phyloP scores from a whole-genome alignment of 2,797 vertebrate genomes.

The Natrix natrix region DNA sequence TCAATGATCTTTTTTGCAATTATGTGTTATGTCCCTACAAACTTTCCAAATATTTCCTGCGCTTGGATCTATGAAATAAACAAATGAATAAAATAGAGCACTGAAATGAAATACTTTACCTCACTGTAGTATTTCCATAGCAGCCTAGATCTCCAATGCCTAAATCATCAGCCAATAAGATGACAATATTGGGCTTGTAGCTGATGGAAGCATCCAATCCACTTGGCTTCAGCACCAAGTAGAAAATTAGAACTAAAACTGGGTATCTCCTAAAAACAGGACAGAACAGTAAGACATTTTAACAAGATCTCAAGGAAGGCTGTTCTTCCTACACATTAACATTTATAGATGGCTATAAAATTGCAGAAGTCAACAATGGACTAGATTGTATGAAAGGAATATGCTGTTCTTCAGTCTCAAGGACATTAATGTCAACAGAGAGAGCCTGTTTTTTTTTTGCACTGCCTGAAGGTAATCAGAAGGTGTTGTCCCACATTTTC shows the following conservation, averaged over 20 bases:
- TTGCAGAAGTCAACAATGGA: background rate
- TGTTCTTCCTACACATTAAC: background rate
- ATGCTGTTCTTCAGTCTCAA: background rate
- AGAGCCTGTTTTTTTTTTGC: too few relatives aligned
- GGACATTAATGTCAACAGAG: background rate
- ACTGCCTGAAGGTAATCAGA: background rate
- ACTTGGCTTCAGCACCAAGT: constrained; percentile 10
- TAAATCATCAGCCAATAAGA: constrained; percentile 89
- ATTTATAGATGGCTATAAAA: background rate
- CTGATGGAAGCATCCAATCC: background rate
- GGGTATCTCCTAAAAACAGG: constrained; percentile 53
- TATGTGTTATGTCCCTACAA: background rate
- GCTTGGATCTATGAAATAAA: background rate
- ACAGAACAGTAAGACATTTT: background rate
- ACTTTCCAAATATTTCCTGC: background rate
- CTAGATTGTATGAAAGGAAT: background rate
- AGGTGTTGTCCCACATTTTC: background rate
- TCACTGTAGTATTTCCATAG: constrained; percentile 88
- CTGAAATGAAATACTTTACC: constrained; percentile 66
- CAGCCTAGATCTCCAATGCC: constrained; percentile 93
- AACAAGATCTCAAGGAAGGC: background rate
- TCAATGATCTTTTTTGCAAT: background rate
- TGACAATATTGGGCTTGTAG: constrained; percentile 81
- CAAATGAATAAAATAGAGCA: background rate
- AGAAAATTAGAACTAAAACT: background rate